These are phyloP conservation scores for Drosophila kambysellisi DNA, from an alignment of 2,888 invertebrate genomes.

Conservation along the genomic window DNA sequence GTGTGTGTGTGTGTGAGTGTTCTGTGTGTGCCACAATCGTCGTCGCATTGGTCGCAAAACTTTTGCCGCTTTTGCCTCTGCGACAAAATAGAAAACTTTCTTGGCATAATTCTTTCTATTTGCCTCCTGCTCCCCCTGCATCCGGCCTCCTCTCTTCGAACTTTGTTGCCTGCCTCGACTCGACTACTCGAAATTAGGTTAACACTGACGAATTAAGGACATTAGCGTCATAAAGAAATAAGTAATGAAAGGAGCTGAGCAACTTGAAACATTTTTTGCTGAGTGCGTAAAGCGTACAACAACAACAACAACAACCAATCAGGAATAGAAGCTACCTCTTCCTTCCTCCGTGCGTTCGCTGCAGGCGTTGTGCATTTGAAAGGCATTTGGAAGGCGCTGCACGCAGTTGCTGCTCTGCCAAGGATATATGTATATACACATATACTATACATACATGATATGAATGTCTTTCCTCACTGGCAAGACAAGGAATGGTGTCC, in stretches of 20 bases:
- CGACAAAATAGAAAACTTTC: constrained; percentile 81
- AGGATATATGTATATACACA: constrained; percentile 14
- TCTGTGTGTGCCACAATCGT: constrained; percentile 46
- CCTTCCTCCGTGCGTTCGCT: constrained; percentile 47
- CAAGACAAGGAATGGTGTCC: constrained; percentile 1
- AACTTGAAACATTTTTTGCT: constrained; percentile 66
- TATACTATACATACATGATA: constrained; percentile 1
- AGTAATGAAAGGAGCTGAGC: constrained; percentile 75
- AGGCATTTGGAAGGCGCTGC: constrained; percentile 55
- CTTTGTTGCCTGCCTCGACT: constrained; percentile 57
- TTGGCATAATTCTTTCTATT: constrained; percentile 78
- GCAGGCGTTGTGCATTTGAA: constrained; percentile 55
- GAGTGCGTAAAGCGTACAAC: constrained; percentile 68
- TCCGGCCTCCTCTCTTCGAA: constrained; percentile 38
- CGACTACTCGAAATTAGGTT: constrained; percentile 73
- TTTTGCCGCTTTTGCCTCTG: constrained; percentile 68
- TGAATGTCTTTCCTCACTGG: constrained; percentile 12
- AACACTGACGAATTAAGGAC: constrained; percentile 81
- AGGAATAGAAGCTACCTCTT: constrained; percentile 12
- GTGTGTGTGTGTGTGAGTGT: constrained; percentile 14
- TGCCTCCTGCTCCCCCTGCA: constrained; percentile 43
- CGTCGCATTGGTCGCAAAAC: constrained; percentile 80
- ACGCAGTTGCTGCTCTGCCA: constrained; percentile 43
- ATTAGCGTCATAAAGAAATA: constrained; percentile 82
- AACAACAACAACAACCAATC: constrained; percentile 28